Evolutionary conservation across 2,888 invertebrate species (phyloP).

Genomic region (Papilio protenor): DNA sequence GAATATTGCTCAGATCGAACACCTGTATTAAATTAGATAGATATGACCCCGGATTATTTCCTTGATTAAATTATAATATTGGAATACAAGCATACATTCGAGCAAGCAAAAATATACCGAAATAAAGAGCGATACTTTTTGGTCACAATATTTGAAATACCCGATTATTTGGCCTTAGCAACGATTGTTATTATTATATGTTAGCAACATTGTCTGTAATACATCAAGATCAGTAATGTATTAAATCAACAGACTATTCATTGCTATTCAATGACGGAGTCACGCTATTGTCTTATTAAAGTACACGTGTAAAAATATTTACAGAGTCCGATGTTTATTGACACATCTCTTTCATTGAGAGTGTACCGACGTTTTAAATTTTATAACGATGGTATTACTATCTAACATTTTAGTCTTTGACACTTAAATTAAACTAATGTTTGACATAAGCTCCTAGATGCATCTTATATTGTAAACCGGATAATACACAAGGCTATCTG

Average conservation of each 20-base stretch:
- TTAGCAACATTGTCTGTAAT: conserved; percentile 1
- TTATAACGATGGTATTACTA: not conserved
- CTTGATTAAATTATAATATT: not conserved
- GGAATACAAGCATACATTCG: not conserved
- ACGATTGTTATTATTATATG: not conserved
- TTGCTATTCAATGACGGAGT: not conserved
- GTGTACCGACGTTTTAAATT: not conserved
- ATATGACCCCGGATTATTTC: not conserved
- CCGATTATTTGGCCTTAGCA: not conserved
- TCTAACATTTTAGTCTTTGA: not conserved
- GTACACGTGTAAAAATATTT: conserved; percentile 21
- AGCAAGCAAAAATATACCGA: not conserved
- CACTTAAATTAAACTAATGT: too few relatives aligned
- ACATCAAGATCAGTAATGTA: conserved; percentile 6
- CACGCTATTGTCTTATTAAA: conserved; percentile 15
- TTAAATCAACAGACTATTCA: conserved; percentile 11
- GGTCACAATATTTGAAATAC: not conserved
- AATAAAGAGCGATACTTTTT: not conserved
- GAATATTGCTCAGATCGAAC: not conserved
- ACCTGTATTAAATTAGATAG: not conserved
- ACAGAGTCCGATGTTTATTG: conserved; percentile 1
- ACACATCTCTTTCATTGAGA: not conserved
- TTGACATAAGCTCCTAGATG: too few relatives aligned
- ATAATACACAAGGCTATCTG: conserved; percentile 2
- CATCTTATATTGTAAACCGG: not conserved